Base-by-base conservation (phyloP, 2,113 vertebrate species). In the Polypterus senegalus region DNA sequence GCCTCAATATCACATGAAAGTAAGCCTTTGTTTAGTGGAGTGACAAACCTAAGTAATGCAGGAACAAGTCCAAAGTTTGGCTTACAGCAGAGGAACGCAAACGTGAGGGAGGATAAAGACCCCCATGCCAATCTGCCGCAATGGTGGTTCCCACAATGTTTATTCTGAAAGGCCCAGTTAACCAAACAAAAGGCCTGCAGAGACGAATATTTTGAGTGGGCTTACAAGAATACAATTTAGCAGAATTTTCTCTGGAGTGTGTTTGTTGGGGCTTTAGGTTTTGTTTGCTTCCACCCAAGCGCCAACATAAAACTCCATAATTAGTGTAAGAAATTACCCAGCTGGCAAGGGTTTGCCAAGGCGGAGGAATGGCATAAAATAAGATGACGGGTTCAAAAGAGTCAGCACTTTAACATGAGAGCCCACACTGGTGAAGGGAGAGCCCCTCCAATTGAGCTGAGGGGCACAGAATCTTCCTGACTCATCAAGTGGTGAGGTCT, bases 131-230 rank as follows among this genome's bases (percentile, higher is more conserved):
- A 72, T 76, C 73, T 73, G 80, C 81, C 84, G 76, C 84, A 70
- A 84, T 81, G 79, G 75, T 77, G 86, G 83, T 87, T 87, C 83
- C 84, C 80, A 79, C 78, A 85, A 81, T 78, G 74, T 73, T 76
- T 70, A 69, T 64, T 78, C 69, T 69, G 74, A 75, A 74, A 74
- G 74, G 71, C 74, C 66, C 70, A 72, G 77, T 80, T 76, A 76
- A 65, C 63, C 70, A 79, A 73, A 87, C 82, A 84, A 86, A 77
- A 57, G 78, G 72, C 66, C 79, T 80, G 78, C 83, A 79, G 81
- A 74, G 71, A 67, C 66, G 68, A 78, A 75, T 67, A 77, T 75
- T 76, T 71, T 71, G 81, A 82, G 83, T 83, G 77, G 85, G 85
- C 70, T 74, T 61, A 61, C 63, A 76, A 77, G 74, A 62, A 61